Conservation (phyloP, 2,113 vertebrate species). For the Gadus chalcogrammus region DNA sequence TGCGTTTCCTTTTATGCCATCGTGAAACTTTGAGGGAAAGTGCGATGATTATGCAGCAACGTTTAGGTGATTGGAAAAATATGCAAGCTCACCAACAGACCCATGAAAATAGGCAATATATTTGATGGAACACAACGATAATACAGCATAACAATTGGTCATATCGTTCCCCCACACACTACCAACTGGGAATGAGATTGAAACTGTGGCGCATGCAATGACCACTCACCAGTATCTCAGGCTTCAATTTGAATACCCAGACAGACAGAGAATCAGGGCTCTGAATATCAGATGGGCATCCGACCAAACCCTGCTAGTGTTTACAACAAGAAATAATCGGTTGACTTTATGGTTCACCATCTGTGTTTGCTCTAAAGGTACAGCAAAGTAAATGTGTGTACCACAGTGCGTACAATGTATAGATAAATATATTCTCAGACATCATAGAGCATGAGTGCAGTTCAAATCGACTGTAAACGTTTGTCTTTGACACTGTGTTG, state of each 20-base stretch:
- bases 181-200: constrained; percentile 17
- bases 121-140: too few species aligned
- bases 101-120: too few species aligned
- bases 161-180: neutral
- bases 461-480: neutral
- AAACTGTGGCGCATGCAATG: constrained; percentile 9
- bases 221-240: neutral
- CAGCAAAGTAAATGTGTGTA: neutral
- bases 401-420: neutral
- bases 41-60: too few species aligned
- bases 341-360: neutral
- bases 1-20: too few species aligned
- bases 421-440: too few species aligned
- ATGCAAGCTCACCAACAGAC: too few species aligned
- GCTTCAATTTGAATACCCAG: constrained; percentile 16
- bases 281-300: constrained; percentile 12
- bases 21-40: too few species aligned
- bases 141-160: too few species aligned
- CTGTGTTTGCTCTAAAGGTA: neutral
- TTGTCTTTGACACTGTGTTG: neutral
- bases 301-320: neutral
- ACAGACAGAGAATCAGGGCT: constrained; percentile 4
- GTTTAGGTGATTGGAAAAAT: too few species aligned
- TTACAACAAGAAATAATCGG: neutral
- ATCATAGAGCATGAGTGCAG: neutral